Conservation (phyloP, 2,888 invertebrate species). For the Microctonus hyperodae region DNA sequence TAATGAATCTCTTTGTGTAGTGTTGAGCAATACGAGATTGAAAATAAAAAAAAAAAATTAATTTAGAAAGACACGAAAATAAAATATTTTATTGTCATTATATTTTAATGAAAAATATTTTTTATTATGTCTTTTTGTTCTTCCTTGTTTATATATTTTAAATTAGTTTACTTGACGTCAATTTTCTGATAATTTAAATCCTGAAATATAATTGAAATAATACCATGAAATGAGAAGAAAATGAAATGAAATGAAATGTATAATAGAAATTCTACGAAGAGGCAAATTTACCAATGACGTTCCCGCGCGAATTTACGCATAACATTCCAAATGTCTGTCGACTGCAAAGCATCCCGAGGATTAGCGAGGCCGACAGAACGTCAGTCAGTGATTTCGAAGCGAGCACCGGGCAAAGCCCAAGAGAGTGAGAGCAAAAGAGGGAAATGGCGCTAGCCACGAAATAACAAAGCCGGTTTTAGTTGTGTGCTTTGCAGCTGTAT, state of each 20-base stretch:
- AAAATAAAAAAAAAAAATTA: not conserved
- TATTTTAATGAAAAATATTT: not conserved
- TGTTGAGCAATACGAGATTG: not conserved
- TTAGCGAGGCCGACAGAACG: constrained; percentile 36
- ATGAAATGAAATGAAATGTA: not conserved
- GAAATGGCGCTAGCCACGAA: constrained; percentile 43
- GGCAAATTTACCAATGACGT: not conserved
- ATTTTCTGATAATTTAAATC: too few relatives aligned
- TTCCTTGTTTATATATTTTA: not conserved
- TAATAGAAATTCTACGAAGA: not conserved
- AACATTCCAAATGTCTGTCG: constrained; percentile 15
- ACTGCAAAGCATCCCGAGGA: constrained; percentile 32
- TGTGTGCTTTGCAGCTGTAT: constrained; percentile 48
- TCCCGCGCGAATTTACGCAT: not conserved
- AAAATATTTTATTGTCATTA: too few relatives aligned
- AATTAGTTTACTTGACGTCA: too few relatives aligned
- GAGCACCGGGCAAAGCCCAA: not conserved
- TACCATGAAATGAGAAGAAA: not conserved
- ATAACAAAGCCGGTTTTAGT: constrained; percentile 54
- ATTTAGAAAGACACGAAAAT: not conserved
- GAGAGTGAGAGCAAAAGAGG: constrained; percentile 23
- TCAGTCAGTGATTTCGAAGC: constrained; percentile 27
- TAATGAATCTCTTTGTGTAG: constrained; percentile 27
- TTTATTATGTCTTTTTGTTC: not conserved
- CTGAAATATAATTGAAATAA: too few relatives aligned